Evolutionary conservation across 2,888 invertebrate species (phyloP).

Genomic region (Caenorhabditis sp.): DNA sequence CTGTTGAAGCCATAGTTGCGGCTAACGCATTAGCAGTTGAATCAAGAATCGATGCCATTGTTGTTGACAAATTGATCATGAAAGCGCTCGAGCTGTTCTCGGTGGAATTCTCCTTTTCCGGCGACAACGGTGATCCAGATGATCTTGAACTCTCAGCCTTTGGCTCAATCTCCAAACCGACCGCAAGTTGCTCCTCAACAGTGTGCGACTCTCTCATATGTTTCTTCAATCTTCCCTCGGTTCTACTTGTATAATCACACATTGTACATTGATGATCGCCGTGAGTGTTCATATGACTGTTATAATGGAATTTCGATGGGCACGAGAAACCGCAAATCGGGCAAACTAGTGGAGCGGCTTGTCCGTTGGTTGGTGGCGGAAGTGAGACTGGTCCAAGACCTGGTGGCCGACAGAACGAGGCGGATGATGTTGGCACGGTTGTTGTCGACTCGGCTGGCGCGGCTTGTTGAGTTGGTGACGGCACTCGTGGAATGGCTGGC

Average conservation of each 20-base stretch:
- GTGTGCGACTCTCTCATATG: conserved; percentile 75
- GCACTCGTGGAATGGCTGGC: conserved; percentile 2
- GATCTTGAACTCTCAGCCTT: conserved; percentile 14
- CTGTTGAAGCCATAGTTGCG: conserved; percentile 10
- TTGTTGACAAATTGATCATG: conserved; percentile 44
- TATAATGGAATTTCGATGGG: conserved; percentile 73
- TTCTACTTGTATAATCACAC: conserved; percentile 75
- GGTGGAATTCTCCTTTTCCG: conserved; percentile 1
- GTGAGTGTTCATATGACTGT: conserved; percentile 76
- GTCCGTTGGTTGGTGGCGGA: conserved; percentile 46
- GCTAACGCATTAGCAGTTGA: conserved; percentile 46
- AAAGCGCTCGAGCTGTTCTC: conserved; percentile 13
- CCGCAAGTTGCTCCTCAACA: conserved; percentile 70
- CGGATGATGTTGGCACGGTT: conserved; percentile 14
- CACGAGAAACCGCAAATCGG: conserved; percentile 73
- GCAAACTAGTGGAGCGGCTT: conserved; percentile 63
- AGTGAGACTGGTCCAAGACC: conserved; percentile 53
- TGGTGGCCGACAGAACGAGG: conserved; percentile 59
- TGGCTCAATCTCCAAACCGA: conserved; percentile 62
- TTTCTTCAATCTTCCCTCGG: conserved; percentile 72
- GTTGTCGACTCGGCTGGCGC: too few species aligned
- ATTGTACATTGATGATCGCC: conserved; percentile 75
- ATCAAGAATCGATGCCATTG: conserved; percentile 56
- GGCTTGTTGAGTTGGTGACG: conserved; percentile 7
- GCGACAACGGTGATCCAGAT: conserved; percentile 13